Base-by-base conservation (phyloP, 1,140 invertebrate genomes). In the Choristoneura fumiferana region DNA sequence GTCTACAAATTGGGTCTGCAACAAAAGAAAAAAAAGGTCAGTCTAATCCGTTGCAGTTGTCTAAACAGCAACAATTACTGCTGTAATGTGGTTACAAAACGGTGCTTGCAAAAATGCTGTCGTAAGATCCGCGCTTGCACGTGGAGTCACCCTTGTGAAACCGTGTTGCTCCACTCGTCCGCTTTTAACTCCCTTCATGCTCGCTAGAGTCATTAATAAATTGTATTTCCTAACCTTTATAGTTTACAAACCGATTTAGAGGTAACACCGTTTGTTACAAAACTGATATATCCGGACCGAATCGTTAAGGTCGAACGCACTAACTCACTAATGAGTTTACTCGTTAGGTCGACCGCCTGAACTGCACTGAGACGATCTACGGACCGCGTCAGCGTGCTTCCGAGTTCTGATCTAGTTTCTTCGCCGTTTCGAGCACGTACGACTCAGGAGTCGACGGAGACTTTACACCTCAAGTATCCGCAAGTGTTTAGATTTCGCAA, bases 1-100 rank as follows among this genome's bases (percentile, higher is more conserved):
- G 75, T 86, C 78, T 73, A 85, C 75, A 72, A 66, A 76, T 73
- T 86, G 80, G 76, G 77, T 85, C 89, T 90, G 86, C 62, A 86
- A 89, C 82, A 85, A 90, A 66, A 67, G 61, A 81, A 78, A 82
- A 12, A 53, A 72, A 63, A 77, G 71, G 68, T 85, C 74, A 84
- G 60, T 58, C 60, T 60, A 76, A 60, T n/a, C 58, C 8, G 52
- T 73, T 77, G 73, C 76, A 73, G 61, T 81, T 69, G 66, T 79
- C 67, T 76, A 70, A 74, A 71, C 33, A 12, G 33, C 22, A 12
- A 18, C 33, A 12, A 54, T 54, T 54, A 35, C 33, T 10, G 53
- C n/a, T 18, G 53, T 71, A 62, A 67, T 69, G 64, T 65, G 62
- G 63, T 80, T 77, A 76, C 76, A 78, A 81, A 83, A 83, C 57